These are phyloP conservation scores for Centrocercus urophasianus DNA, from an alignment of 2,113 vertebrate genomes.

Conservation along the genomic window DNA sequence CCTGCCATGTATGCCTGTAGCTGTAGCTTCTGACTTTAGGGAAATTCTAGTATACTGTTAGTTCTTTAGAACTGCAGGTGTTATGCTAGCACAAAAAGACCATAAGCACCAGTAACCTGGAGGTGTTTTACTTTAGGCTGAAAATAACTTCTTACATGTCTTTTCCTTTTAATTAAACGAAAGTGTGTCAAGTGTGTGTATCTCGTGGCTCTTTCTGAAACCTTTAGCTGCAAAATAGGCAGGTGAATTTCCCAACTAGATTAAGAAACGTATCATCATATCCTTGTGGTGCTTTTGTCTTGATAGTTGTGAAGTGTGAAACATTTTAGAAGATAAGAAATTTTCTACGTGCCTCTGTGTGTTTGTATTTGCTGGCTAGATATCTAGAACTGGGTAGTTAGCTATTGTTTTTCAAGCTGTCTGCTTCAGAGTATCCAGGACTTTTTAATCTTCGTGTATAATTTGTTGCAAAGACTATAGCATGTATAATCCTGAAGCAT, in stretches of 20 bases:
- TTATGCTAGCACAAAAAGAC: fast-evolving
- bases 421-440: background rate
- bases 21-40: background rate
- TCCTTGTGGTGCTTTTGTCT: background rate
- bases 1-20: background rate
- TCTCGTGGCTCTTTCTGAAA: background rate
- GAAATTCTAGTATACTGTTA: background rate
- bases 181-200: background rate
- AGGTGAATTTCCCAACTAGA: background rate
- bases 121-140: background rate
- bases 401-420: background rate
- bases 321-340: background rate
- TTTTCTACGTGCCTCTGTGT: fast-evolving
- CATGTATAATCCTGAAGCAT: background rate
- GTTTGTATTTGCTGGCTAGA: background rate
- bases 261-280: background rate
- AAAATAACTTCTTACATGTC: background rate
- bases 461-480: background rate
- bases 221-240: background rate
- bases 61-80: background rate
- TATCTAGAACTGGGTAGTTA: background rate
- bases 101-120: background rate
- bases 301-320: background rate
- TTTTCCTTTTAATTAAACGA: background rate
- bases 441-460: background rate